Percentiles rank a stretch among this genome's conserved stretches.
Conservation (phyloP, 37 sponge, comb jelly and placozoan species). For the Bolinopsis microptera region DNA sequence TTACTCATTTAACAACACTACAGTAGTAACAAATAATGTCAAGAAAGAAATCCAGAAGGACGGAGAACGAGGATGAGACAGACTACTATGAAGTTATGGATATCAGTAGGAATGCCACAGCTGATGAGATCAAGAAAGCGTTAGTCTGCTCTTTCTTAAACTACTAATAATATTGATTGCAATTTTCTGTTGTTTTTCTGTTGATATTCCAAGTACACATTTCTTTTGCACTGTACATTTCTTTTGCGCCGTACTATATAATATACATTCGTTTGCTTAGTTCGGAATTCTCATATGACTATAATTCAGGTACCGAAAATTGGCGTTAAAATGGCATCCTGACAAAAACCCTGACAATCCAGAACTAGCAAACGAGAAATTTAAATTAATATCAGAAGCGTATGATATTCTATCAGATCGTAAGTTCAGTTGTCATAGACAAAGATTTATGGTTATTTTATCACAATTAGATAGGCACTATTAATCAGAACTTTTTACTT, state of each 20-base stretch:
- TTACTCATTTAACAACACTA: too few species aligned
- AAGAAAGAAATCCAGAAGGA: not conserved
- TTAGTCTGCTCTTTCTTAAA: too few species aligned
- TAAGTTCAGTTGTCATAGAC: not conserved
- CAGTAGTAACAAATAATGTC: too few species aligned
- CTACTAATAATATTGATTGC: too few species aligned
- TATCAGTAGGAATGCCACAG: not conserved
- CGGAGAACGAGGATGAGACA: not conserved
- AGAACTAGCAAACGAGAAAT: slow-evolving; percentile 1
- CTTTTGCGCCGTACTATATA: not conserved
- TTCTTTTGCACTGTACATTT: not conserved
- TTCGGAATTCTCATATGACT: too few species aligned
- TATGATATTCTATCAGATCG: slow-evolving; percentile 53
- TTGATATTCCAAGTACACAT: not conserved
- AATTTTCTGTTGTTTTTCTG: not conserved
- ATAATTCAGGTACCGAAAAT: slow-evolving; percentile 50
- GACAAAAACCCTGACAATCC: slow-evolving; percentile 55
- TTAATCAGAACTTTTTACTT: too few species aligned
- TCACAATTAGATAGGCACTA: too few species aligned
- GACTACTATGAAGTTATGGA: slow-evolving; percentile 15
- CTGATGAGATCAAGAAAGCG: slow-evolving; percentile 49
- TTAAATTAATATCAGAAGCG: slow-evolving; percentile 22
- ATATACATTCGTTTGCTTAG: too few species aligned
- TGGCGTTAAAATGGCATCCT: slow-evolving; percentile 57
- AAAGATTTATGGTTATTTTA: not conserved